phyloP scores from a whole-genome alignment of 64 coral and sea anemone species.

The Orbicella faveolata region DNA sequence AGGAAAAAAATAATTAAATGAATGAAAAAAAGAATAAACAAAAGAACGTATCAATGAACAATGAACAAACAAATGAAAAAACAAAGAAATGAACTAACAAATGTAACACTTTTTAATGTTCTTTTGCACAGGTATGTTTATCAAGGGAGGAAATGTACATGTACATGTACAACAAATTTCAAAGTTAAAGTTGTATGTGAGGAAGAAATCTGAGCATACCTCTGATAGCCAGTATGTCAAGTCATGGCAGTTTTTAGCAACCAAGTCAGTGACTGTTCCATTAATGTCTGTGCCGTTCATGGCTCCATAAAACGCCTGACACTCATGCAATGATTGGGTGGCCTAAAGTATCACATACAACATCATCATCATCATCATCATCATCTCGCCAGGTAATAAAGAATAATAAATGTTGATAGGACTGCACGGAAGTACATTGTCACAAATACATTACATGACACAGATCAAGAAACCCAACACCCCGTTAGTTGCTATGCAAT shows the following conservation, averaged over 20 bases:
- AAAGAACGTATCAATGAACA: too few species aligned
- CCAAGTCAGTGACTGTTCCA: slow-evolving; percentile 7
- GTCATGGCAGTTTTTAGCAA: slow-evolving; percentile 28
- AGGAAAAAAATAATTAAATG: too few species aligned
- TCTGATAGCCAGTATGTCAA: slow-evolving; percentile 82
- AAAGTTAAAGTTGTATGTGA: too few species aligned
- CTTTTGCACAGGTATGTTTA: too few species aligned
- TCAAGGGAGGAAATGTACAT: too few species aligned
- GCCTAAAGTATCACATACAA: slow-evolving; percentile 17
- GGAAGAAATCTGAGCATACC: slow-evolving; percentile 24
- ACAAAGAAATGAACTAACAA: too few species aligned
- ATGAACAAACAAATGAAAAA: too few species aligned
- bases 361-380: not conserved
- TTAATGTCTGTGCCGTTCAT: not conserved
- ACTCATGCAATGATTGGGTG: slow-evolving; percentile 15
- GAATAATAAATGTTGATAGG: not conserved
- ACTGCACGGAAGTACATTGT: not conserved
- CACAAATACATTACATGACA: too few species aligned
- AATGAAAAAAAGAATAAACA: too few species aligned
- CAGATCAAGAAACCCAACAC: not conserved
- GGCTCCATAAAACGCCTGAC: not conserved
- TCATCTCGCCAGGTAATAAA: not conserved
- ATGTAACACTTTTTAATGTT: too few species aligned
- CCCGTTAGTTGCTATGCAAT: not conserved
- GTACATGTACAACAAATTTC: too few species aligned